A percentile compares a stretch with the other conserved stretches of the same genome.
These are phyloP conservation scores for Agrotis segetum DNA, from an alignment of 2,888 invertebrate genomes.

Conservation along the genomic window DNA sequence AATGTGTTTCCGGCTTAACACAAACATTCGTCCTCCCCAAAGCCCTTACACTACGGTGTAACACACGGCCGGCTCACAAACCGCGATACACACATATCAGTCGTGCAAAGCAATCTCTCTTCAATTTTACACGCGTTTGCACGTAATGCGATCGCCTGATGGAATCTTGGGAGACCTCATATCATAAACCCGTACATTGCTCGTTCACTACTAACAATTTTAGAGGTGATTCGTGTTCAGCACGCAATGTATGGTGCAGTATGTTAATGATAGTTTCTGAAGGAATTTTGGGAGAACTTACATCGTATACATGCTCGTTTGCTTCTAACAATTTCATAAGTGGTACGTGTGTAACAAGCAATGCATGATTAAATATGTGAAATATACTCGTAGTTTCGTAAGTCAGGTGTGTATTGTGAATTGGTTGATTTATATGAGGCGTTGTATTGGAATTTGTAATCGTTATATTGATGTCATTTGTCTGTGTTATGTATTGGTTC, in stretches of 20 bases:
- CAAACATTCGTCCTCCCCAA: not conserved
- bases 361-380: constrained; percentile 18
- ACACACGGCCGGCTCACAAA: constrained; percentile 49
- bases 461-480: constrained; percentile 17
- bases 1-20: too few relatives aligned
- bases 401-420: constrained; percentile 32
- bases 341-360: constrained; percentile 1
- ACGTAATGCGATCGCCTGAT: constrained; percentile 82
- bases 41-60: constrained; percentile 70
- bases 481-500: constrained; percentile 1
- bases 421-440: constrained; percentile 16
- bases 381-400: constrained; percentile 28
- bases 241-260: constrained; percentile 28
- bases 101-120: constrained; percentile 83
- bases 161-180: constrained; percentile 66
- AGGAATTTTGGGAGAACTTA: constrained; percentile 67
- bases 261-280: constrained; percentile 50
- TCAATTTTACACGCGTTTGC: constrained; percentile 89
- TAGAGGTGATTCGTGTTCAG: not conserved
- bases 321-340: constrained; percentile 10
- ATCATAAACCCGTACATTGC: constrained; percentile 61
- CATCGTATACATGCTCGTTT: constrained; percentile 59
- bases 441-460: constrained; percentile 22
- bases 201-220: constrained; percentile 23
- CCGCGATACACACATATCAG: constrained; percentile 69